Evolutionary conservation across 2,797 vertebrate species (phyloP).

Genomic region (Semaprochilodus insignis): DNA sequence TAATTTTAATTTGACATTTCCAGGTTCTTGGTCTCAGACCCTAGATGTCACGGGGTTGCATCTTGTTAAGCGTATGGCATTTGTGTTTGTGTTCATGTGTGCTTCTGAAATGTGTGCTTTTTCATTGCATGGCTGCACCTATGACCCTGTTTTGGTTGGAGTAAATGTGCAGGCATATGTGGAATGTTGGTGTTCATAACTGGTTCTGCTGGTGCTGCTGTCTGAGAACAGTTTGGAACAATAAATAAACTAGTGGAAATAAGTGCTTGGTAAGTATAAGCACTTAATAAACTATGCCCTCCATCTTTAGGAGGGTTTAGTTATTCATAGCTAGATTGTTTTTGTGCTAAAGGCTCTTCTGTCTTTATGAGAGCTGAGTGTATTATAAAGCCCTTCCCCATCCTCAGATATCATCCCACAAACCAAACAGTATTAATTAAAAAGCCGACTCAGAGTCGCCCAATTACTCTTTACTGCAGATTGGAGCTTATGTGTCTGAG

Average conservation of each 20-base stretch:
- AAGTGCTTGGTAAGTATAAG: neutral
- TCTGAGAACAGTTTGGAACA: neutral
- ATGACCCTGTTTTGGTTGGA: neutral
- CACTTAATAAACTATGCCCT: neutral
- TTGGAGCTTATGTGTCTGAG: neutral
- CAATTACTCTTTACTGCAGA: slow-evolving; percentile 41
- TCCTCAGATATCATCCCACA: slow-evolving; percentile 54
- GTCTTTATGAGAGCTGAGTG: slow-evolving; percentile 39
- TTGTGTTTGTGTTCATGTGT: neutral
- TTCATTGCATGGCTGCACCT: neutral
- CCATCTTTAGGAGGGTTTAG: slow-evolving; percentile 7
- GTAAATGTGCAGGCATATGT: neutral
- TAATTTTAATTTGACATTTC: slow-evolving; percentile 3
- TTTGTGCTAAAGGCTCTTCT: slow-evolving; percentile 19
- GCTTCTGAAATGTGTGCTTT: neutral
- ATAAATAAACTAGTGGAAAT: slow-evolving; percentile 23
- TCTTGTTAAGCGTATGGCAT: neutral
- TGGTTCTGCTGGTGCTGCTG: too few relatives aligned
- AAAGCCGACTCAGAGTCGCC: slow-evolving; percentile 21
- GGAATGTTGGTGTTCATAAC: slow-evolving; percentile 4
- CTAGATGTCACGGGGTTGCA: neutral
- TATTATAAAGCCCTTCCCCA: slow-evolving; percentile 38
- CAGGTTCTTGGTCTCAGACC: neutral
- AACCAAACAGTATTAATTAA: slow-evolving; percentile 57
- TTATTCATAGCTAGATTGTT: slow-evolving; percentile 13